Percentiles rank a stretch among this genome's conserved stretches.
phyloP scores from a whole-genome alignment of 2,888 invertebrate species.

The Phasia obesa region DNA sequence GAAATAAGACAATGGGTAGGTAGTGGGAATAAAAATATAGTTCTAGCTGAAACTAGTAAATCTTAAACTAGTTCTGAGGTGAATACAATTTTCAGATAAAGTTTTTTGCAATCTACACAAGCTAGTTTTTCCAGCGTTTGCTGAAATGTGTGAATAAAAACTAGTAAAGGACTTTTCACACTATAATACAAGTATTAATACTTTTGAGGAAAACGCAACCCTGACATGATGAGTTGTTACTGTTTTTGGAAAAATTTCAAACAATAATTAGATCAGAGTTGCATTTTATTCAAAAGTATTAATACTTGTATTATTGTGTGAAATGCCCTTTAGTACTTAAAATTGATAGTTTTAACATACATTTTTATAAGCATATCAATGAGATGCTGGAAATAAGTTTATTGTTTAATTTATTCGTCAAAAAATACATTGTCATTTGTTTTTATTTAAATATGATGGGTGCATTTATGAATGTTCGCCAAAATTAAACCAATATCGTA shows the following conservation, averaged over 20 bases:
- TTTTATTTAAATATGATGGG: slow-evolving; percentile 38
- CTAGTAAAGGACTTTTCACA: too few species aligned
- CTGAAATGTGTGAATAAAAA: slow-evolving; percentile 29
- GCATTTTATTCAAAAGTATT: too few species aligned
- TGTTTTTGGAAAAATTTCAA: too few species aligned
- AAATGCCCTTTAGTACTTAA: too few species aligned
- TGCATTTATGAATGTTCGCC: slow-evolving; percentile 37
- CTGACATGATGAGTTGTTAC: too few species aligned
- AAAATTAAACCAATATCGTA: slow-evolving; percentile 14
- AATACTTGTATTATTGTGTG: too few species aligned
- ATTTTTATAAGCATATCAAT: slow-evolving; percentile 28
- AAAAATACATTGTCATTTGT: background rate
- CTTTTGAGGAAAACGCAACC: too few species aligned
- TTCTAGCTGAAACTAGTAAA: slow-evolving; percentile 5
- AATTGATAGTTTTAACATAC: slow-evolving; percentile 17
- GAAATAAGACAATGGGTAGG: too few species aligned
- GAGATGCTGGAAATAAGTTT: slow-evolving; percentile 9
- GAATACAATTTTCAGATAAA: slow-evolving; percentile 21
- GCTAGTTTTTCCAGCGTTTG: slow-evolving; percentile 27
- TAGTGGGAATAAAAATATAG: too few species aligned
- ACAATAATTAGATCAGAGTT: too few species aligned
- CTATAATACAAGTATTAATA: too few species aligned
- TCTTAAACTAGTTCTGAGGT: slow-evolving; percentile 14
- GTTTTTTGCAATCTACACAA: background rate
- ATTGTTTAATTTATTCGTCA: background rate